These are phyloP conservation scores for Pseudomyrmex concolor DNA, from an alignment of 1,140 invertebrate species.

Conservation along the genomic window DNA sequence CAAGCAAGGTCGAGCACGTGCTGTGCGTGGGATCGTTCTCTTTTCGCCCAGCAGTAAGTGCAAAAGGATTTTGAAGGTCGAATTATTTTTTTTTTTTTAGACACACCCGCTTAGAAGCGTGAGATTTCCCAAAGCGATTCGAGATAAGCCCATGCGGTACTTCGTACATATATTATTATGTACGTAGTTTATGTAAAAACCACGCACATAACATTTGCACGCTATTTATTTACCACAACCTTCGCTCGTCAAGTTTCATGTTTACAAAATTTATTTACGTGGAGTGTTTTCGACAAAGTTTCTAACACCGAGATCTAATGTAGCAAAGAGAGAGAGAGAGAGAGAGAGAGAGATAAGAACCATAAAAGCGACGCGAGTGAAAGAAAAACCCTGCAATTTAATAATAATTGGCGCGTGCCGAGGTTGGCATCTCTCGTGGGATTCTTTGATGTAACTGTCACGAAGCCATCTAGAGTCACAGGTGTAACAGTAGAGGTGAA, in stretches of 20 bases:
- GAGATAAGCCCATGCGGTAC: too few species aligned
- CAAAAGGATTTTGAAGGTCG: constrained; percentile 60
- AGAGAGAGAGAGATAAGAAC: too few species aligned
- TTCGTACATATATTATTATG: too few species aligned
- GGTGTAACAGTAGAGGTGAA: constrained; percentile 64
- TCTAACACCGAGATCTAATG: too few species aligned
- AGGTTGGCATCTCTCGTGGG: neutral
- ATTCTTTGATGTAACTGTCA: constrained; percentile 39
- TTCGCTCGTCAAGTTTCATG: too few species aligned
- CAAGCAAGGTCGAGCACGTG: constrained; percentile 58
- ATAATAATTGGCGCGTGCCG: constrained; percentile 34
- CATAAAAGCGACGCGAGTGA: constrained; percentile 22
- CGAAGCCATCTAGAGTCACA: constrained; percentile 66
- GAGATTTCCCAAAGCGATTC: constrained; percentile 2
- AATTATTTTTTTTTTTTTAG: constrained; percentile 31
- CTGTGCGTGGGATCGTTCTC: constrained; percentile 62
- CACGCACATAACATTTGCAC: too few species aligned
- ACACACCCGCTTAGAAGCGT: neutral
- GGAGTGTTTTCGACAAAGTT: too few species aligned
- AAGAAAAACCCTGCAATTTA: constrained; percentile 24
- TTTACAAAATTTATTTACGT: too few species aligned
- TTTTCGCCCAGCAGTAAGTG: constrained; percentile 52
- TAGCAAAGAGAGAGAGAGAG: neutral
- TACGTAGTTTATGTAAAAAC: too few species aligned
- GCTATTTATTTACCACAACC: too few species aligned